Evolutionary conservation across 2,888 invertebrate genomes (phyloP).

Genomic region (Ophion costatus): DNA sequence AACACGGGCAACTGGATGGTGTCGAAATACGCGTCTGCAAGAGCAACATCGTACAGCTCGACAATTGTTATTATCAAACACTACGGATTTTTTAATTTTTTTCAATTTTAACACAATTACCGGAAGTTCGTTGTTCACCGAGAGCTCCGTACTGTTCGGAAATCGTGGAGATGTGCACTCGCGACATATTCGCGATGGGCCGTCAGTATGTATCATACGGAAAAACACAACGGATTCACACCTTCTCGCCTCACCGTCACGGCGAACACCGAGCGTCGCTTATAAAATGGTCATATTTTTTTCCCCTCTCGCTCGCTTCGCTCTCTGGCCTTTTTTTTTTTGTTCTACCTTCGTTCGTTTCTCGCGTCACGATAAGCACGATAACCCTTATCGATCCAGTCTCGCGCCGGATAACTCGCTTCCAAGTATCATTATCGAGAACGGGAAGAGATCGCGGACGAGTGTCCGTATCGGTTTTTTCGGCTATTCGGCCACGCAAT

Average conservation of each 20-base stretch:
- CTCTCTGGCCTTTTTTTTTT: conserved; percentile 1
- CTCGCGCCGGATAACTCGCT: conserved; percentile 39
- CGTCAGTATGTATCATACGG: conserved; percentile 5
- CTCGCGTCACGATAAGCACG: conserved; percentile 57
- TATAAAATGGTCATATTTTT: conserved; percentile 22
- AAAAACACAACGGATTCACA: conserved; percentile 1
- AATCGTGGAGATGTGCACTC: conserved; percentile 56
- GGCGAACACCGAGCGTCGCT: background rate
- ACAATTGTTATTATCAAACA: background rate
- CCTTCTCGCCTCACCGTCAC: conserved; percentile 25
- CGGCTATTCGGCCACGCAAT: background rate
- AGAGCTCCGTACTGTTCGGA: conserved; percentile 45
- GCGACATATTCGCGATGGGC: conserved; percentile 41
- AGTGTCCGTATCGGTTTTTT: background rate
- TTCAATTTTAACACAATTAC: conserved; percentile 35
- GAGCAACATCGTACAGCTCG: conserved; percentile 13
- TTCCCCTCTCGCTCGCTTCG: background rate
- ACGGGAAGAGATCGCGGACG: background rate
- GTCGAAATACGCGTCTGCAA: conserved; percentile 52
- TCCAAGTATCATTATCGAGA: conserved; percentile 20
- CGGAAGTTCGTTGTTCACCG: conserved; percentile 10
- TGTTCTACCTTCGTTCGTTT: conserved; percentile 39
- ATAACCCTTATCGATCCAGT: conserved; percentile 57
- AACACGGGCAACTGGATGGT: conserved; percentile 44
- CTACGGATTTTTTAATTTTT: background rate